Percentiles rank a stretch among this genome's conserved stretches.
phyloP scores from a whole-genome alignment of 1,140 invertebrate species.

The Manduca sexta region DNA sequence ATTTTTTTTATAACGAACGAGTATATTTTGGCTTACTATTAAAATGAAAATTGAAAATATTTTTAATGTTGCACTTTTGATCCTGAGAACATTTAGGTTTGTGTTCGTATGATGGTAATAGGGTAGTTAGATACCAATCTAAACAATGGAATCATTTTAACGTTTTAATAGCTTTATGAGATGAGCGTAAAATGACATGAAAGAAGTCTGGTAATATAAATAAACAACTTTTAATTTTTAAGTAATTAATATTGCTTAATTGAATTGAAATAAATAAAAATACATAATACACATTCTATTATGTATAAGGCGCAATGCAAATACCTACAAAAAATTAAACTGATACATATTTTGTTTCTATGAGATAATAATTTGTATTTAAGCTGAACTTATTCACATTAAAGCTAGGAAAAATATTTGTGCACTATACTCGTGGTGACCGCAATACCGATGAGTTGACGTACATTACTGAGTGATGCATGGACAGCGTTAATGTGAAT shows the following conservation, averaged over 20 bases:
- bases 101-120: too few relatives aligned
- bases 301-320: conserved; percentile 39
- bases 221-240: conserved; percentile 61
- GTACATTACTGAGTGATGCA: background rate
- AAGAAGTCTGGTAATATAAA: background rate
- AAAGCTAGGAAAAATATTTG: conserved; percentile 9
- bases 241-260: conserved; percentile 67
- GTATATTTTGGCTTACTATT: too few relatives aligned
- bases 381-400: conserved; percentile 30
- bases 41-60: too few relatives aligned
- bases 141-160: too few relatives aligned
- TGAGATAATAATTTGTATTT: conserved; percentile 15
- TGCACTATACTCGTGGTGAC: conserved; percentile 2
- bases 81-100: too few relatives aligned
- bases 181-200: too few relatives aligned
- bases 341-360: conserved; percentile 33
- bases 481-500: conserved; percentile 25
- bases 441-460: background rate
- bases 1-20: too few relatives aligned
- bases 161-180: too few relatives aligned
- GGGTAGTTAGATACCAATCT: too few relatives aligned
- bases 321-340: conserved; percentile 39
- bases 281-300: conserved; percentile 51
- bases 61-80: too few relatives aligned
- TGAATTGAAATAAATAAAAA: conserved; percentile 64